These are phyloP conservation scores for Zaprionus kolodkinae DNA, from an alignment of 1,140 invertebrate species.

Conservation along the genomic window DNA sequence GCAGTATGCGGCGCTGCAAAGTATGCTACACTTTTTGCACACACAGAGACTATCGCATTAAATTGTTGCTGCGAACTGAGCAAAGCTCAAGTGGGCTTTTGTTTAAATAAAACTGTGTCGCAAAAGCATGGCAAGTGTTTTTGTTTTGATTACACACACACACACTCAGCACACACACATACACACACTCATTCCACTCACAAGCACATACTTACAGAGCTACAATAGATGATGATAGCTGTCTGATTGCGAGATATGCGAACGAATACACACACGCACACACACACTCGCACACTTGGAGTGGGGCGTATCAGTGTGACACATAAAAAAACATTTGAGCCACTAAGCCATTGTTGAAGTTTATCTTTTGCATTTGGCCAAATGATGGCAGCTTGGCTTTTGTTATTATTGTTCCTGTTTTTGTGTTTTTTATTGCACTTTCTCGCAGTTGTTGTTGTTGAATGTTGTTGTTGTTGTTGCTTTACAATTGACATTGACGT, in stretches of 20 bases:
- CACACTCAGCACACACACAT: slow-evolving; percentile 27
- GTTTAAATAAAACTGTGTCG: slow-evolving; percentile 78
- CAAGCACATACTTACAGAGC: slow-evolving; percentile 16
- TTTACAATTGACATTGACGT: slow-evolving; percentile 58
- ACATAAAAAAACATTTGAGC: slow-evolving; percentile 76
- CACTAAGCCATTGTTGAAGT: slow-evolving; percentile 80
- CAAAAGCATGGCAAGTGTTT: slow-evolving; percentile 61
- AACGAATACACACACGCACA: slow-evolving; percentile 18
- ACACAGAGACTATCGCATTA: slow-evolving; percentile 45
- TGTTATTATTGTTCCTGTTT: slow-evolving; percentile 36
- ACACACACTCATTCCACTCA: slow-evolving; percentile 4
- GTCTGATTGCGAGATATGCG: slow-evolving; percentile 50
- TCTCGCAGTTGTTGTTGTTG: slow-evolving; percentile 4
- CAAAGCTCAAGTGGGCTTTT: slow-evolving; percentile 76
- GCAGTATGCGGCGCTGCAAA: slow-evolving; percentile 4
- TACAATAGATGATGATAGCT: slow-evolving; percentile 51
- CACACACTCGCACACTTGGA: slow-evolving; percentile 4
- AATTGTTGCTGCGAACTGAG: slow-evolving; percentile 66
- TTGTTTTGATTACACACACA: slow-evolving; percentile 73
- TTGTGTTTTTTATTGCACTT: slow-evolving; percentile 40
- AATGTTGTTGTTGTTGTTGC: slow-evolving; percentile 19
- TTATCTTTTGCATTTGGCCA: slow-evolving; percentile 76
- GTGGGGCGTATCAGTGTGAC: slow-evolving; percentile 52
- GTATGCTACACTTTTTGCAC: slow-evolving; percentile 29
- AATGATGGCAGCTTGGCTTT: slow-evolving; percentile 65